phyloP scores from a whole-genome alignment of 2,113 vertebrate genomes.

The Sceloporus undulatus region DNA sequence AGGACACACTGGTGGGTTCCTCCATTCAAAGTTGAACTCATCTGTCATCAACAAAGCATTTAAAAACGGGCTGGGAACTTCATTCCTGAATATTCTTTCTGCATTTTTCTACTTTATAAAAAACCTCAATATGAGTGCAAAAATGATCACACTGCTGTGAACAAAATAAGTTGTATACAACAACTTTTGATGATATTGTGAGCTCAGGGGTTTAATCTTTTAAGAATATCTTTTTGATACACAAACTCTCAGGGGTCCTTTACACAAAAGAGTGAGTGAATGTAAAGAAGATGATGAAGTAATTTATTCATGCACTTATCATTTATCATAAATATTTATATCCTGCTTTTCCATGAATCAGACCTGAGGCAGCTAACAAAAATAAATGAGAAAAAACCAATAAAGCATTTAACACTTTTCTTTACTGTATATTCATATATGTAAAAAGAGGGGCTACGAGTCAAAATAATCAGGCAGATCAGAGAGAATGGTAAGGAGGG shows the following conservation, averaged over 20 bases:
- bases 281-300: not conserved
- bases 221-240: not conserved
- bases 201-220: not conserved
- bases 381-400: not conserved
- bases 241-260: not conserved
- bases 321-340: conserved; percentile 5
- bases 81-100: not conserved
- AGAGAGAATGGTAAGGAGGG: not conserved
- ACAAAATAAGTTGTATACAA: not conserved
- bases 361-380: not conserved
- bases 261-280: not conserved
- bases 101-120: not conserved
- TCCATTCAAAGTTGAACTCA: too few relatives aligned
- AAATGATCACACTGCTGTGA: not conserved
- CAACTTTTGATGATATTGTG: not conserved
- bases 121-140: not conserved
- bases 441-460: not conserved
- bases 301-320: not conserved
- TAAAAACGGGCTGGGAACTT: not conserved
- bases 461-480: not conserved
- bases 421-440: not conserved
- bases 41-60: too few relatives aligned
- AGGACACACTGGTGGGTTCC: too few relatives aligned
- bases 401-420: not conserved
- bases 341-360: not conserved